Conservation (phyloP, 2,113 vertebrate species). For the Glaucomys volans region DNA sequence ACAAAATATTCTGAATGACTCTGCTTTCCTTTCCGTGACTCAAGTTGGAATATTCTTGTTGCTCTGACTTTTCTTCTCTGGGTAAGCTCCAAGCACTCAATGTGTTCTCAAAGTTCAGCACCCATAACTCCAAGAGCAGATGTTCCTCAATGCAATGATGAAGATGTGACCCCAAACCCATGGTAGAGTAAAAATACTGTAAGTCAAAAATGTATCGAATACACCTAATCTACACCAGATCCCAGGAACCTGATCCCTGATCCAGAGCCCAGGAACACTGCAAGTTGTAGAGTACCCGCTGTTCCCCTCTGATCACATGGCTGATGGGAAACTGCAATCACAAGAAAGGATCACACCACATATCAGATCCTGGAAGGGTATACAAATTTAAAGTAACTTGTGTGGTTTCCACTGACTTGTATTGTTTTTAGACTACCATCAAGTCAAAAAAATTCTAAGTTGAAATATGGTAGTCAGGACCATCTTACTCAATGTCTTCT, state of each 20-base stretch:
- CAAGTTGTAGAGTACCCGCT: too few species aligned
- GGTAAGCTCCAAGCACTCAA: background rate
- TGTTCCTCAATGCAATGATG: background rate
- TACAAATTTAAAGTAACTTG: background rate
- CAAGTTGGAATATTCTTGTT: background rate
- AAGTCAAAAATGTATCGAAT: background rate
- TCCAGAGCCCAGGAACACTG: background rate
- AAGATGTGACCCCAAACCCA: background rate
- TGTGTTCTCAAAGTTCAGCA: background rate
- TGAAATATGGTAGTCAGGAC: background rate
- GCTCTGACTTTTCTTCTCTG: background rate
- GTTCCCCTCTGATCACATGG: too few species aligned
- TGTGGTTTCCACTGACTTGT: background rate
- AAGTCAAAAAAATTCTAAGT: background rate
- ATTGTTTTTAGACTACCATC: background rate
- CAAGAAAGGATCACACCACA: background rate
- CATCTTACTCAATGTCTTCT: too few species aligned
- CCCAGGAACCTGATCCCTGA: too few species aligned
- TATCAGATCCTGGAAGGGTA: background rate
- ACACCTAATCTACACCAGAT: background rate
- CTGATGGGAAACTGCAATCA: background rate
- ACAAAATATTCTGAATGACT: background rate
- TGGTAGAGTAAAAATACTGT: background rate
- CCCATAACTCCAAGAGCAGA: background rate
- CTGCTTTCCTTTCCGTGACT: background rate